Percentiles rank a stretch among this genome's conserved stretches.
Evolutionary conservation across 2,888 invertebrate genomes (phyloP).

Genomic region (Spisula solida): DNA sequence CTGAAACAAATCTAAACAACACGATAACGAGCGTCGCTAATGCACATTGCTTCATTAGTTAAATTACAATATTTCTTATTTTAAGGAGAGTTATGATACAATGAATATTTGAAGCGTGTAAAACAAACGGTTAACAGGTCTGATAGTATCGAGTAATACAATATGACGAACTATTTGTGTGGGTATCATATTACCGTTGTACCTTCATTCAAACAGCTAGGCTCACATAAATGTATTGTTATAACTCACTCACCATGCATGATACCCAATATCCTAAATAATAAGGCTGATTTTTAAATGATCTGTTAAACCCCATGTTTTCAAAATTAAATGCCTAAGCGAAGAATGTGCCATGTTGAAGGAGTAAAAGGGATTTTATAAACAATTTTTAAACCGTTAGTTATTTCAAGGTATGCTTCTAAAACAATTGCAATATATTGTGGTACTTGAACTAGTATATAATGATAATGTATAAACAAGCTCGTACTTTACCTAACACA

Average conservation of each 20-base stretch:
- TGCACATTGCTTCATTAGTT: slow-evolving; percentile 6
- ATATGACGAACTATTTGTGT: not conserved
- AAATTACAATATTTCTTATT: not conserved
- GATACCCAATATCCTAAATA: not conserved
- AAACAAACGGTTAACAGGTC: not conserved
- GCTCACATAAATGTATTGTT: not conserved
- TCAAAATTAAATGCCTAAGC: not conserved
- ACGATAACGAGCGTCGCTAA: not conserved
- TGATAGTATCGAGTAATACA: not conserved
- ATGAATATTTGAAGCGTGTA: not conserved
- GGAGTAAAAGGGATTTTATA: not conserved
- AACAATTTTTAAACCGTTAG: not conserved
- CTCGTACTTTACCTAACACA: too few species aligned
- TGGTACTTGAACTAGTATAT: too few species aligned
- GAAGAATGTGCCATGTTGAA: not conserved
- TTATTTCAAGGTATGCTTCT: not conserved
- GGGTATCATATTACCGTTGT: not conserved
- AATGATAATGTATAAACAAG: too few species aligned
- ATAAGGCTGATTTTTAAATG: not conserved
- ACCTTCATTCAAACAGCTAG: not conserved
- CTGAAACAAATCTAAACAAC: not conserved
- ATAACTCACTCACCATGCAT: not conserved
- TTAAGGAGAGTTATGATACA: not conserved
- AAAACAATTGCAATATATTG: too few species aligned
- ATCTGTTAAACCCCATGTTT: not conserved